Evolutionary conservation across 1,140 invertebrate genomes (phyloP), one percentile per base, ranked within the genome.

Genomic region (Teleopsis dalmanni): DNA sequence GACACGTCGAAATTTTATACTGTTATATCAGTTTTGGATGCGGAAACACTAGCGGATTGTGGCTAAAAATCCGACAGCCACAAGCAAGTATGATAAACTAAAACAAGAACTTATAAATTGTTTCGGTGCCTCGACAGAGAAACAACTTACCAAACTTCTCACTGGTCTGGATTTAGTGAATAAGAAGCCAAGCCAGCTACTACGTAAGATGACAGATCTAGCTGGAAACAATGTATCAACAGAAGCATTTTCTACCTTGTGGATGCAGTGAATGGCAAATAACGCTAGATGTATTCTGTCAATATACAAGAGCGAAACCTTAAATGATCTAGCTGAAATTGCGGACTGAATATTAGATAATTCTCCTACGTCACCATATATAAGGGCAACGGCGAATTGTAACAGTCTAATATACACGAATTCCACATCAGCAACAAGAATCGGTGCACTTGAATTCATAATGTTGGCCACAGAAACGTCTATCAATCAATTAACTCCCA

Each of bases 401-500:
- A 41, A 23, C 38, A 3, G 19, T 21, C 23, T 22, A 5, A 14
- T n/a, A 23, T 11, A 13, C 38, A n/a, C 2, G n/a, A n/a, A n/a
- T n/a, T n/a, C 22, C 22, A 3, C 38, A 22, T 25, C 19, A 22
- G 5, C 18, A 13, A 21, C 38, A 10, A 41, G 14, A 41, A 3
- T 13, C 14, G 18, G 18, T 3, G 73, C 69, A 48, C 71, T 72
- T 0, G 75, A 78, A 48, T 78, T 75, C 47, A 47, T 72, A 6
- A 23, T 37, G 3, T 56, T 79, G 0, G 79, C 79, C 53, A 45
- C 53, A 1, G 19, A 46, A 3, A 70, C 62, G 1, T 31, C 58
- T 8, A 57, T 61, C 2, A 73, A 78, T 45, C 22, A 54, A 3
- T 76, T 71, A 2, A 26, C 76, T 3, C 64, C 62, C 0, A 52